phyloP scores from a whole-genome alignment of 2,888 invertebrate species.

The Drosophila falleni region DNA sequence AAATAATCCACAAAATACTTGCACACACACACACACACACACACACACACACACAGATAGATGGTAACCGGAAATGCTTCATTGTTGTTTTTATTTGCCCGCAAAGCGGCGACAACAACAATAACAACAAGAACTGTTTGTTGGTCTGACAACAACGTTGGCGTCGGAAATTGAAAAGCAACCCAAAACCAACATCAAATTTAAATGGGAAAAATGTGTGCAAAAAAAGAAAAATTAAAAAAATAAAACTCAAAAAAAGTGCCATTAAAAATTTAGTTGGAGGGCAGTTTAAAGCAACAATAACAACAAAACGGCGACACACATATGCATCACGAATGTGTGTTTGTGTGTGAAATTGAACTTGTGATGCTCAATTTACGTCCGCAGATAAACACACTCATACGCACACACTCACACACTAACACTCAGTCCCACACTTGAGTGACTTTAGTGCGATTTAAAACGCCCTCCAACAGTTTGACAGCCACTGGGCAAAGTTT shows the following conservation, averaged over 20 bases:
- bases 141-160: slow-evolving; percentile 30
- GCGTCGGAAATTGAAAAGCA: slow-evolving; percentile 78
- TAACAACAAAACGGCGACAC: slow-evolving; percentile 28
- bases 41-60: slow-evolving; percentile 22
- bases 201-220: slow-evolving; percentile 62
- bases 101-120: slow-evolving; percentile 33
- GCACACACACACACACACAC: slow-evolving; percentile 27
- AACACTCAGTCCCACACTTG: slow-evolving; percentile 33
- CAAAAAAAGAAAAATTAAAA: slow-evolving; percentile 45
- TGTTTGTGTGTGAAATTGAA: slow-evolving; percentile 57
- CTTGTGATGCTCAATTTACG: slow-evolving; percentile 71
- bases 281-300: slow-evolving; percentile 45
- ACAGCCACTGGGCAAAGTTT: slow-evolving; percentile 36
- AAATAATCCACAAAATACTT: slow-evolving; percentile 59
- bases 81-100: slow-evolving; percentile 64
- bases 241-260: slow-evolving; percentile 58
- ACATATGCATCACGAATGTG: slow-evolving; percentile 3
- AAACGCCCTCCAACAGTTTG: slow-evolving; percentile 55
- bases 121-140: slow-evolving; percentile 15
- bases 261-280: slow-evolving; percentile 73
- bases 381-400: slow-evolving; percentile 46
- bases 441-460: slow-evolving; percentile 41
- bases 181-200: slow-evolving; percentile 75
- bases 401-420: slow-evolving; percentile 11
- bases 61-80: slow-evolving; percentile 68